phyloP scores from a whole-genome alignment of 2,113 vertebrate genomes.

The Clinocottus analis region DNA sequence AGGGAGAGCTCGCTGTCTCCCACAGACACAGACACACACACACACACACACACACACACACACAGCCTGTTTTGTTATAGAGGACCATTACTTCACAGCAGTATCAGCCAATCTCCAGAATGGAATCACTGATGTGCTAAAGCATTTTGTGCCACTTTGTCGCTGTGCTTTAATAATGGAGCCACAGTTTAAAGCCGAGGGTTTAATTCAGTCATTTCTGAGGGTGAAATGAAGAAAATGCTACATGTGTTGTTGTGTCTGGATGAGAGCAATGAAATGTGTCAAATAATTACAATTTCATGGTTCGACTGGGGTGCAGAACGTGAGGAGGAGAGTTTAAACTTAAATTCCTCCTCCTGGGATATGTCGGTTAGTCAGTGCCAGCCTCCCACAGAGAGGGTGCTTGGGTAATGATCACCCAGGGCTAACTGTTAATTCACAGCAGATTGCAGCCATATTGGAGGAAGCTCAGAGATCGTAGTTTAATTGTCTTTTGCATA shows the following conservation, averaged over 20 bases:
- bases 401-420: conserved; percentile 77
- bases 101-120: conserved; percentile 26
- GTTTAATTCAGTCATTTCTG: conserved; percentile 1
- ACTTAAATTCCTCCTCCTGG: conserved; percentile 18
- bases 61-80: conserved; percentile 17
- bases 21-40: neutral
- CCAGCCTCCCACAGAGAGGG: conserved; percentile 61
- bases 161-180: conserved; percentile 14
- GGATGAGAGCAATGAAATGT: conserved; percentile 28
- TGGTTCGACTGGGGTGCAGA: conserved; percentile 12
- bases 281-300: conserved; percentile 56
- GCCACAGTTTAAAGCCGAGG: neutral
- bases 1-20: neutral
- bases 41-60: conserved; percentile 1
- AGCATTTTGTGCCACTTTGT: conserved; percentile 12
- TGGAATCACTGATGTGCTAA: conserved; percentile 12
- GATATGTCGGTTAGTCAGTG: conserved; percentile 58
- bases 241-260: conserved; percentile 9
- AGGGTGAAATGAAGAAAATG: neutral
- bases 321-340: neutral
- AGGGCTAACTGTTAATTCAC: conserved; percentile 74
- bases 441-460: conserved; percentile 79
- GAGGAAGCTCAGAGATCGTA: conserved; percentile 57
- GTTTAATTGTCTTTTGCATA: conserved; percentile 76
- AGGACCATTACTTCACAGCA: conserved; percentile 20